Evolutionary conservation across 2,888 invertebrate species (phyloP), one percentile per base, ranked within the genome.

Genomic region (Dermolepida albohirtum): DNA sequence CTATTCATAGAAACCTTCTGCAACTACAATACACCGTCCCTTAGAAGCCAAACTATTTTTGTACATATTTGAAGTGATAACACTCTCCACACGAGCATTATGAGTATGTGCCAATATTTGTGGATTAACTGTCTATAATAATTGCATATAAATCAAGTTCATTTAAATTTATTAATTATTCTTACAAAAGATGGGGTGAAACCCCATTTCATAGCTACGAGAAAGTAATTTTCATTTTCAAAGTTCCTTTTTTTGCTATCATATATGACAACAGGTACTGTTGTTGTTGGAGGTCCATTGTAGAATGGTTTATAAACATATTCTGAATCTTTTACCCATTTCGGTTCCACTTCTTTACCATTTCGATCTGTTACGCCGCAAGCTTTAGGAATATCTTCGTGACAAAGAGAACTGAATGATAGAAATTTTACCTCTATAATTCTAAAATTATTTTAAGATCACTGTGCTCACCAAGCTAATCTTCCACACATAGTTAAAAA

Each of bases 1-100:
- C 93, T 93, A 93, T 82, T 93, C 93, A 78, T 92, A 93, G 78
- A 90, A 95, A 59, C 95, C 95, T 83, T 95, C 93, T 70, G 89
- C 90, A 10, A 94, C 78, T 22, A 95, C 85, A 6, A 93, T 87
- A 84, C 95, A 95, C 73, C 94, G 87, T 72, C 89, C 88, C 8
- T 94, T 93, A 73, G 87, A 86, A 49, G 83, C 84, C 62, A 95
- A 84, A 11, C 92, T 87, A 0, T 87, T 86, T 59, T 85, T 86
- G 79, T 90, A 95, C 0, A 74, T 34, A 51, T 66, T 12, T 5
- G 74, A 75, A n/a, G 70, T 71, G 8, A 68, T 29, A 6, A 75
- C 43, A 54, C 68, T 73, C 54, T 75, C 74, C 1, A 73, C 41
- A 22, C 74, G 57, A 12, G 74, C 72, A 70, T 74, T 74, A 55